Evolutionary conservation across 2,113 vertebrate species (phyloP).

Genomic region (Pelodiscus sinensis): DNA sequence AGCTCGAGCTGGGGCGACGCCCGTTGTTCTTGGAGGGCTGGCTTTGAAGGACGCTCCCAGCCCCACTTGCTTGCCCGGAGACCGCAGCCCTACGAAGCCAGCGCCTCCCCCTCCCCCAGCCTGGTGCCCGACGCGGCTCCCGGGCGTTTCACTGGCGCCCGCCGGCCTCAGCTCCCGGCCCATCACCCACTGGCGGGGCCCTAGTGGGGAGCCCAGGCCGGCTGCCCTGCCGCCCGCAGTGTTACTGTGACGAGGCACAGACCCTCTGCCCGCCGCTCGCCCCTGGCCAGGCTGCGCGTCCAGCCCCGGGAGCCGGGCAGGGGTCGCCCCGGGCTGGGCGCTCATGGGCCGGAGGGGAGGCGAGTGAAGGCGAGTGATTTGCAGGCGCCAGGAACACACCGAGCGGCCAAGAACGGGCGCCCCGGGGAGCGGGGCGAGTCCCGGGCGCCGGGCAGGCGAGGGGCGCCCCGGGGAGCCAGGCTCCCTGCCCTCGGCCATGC

Average conservation of each 20-base stretch:
- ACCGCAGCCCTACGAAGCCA: too few relatives aligned
- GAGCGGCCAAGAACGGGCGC: neutral
- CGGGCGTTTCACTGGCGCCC: too few relatives aligned
- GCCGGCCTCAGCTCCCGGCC: too few relatives aligned
- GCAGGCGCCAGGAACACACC: conserved; percentile 48
- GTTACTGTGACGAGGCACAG: conserved; percentile 16
- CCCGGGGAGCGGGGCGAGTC: neutral
- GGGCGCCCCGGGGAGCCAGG: too few relatives aligned
- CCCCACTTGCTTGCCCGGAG: too few relatives aligned
- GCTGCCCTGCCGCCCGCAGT: too few relatives aligned
- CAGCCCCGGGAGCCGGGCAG: conserved; percentile 19
- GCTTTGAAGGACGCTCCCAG: neutral
- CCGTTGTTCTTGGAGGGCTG: neutral
- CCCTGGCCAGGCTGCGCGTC: neutral
- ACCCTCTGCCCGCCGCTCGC: neutral
- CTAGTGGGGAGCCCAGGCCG: too few relatives aligned
- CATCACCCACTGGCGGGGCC: too few relatives aligned
- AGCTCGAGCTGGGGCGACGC: neutral
- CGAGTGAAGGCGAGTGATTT: conserved; percentile 61
- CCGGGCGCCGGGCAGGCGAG: neutral
- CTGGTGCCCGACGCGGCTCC: too few relatives aligned
- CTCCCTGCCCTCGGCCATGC: too few relatives aligned
- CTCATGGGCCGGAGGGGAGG: conserved; percentile 41
- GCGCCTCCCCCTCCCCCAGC: too few relatives aligned
- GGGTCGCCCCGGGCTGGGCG: conserved; percentile 48